Conservation (phyloP, 2,888 invertebrate species). For the Agonum fuliginosum region DNA sequence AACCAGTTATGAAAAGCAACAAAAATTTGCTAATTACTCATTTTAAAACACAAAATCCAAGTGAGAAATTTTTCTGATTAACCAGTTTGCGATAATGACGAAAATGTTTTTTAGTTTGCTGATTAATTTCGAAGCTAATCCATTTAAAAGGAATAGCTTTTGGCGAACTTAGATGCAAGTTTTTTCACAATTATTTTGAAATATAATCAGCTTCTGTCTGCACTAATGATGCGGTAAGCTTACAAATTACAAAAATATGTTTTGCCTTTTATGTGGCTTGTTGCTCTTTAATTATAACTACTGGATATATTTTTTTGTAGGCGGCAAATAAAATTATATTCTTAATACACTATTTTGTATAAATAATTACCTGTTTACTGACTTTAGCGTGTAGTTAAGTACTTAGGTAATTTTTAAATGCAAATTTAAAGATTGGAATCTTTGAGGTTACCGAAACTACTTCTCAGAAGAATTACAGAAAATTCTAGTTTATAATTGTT, state of each 20-base stretch:
- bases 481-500: too few relatives aligned
- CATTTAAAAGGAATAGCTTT: slow-evolving; percentile 1
- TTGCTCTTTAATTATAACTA: slow-evolving; percentile 2
- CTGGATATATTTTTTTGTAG: not conserved
- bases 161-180: not conserved
- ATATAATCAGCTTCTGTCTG: slow-evolving; percentile 20
- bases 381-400: not conserved
- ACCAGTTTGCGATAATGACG: slow-evolving; percentile 10
- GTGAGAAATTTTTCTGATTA: slow-evolving; percentile 28
- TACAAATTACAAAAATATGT: slow-evolving; percentile 27
- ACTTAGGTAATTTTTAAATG: slow-evolving; percentile 2
- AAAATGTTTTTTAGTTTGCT: slow-evolving; percentile 1
- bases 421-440: slow-evolving; percentile 20
- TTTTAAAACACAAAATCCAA: slow-evolving; percentile 1
- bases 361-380: slow-evolving; percentile 8
- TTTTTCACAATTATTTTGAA: not conserved
- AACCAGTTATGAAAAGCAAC: slow-evolving; percentile 27
- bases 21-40: slow-evolving; percentile 36
- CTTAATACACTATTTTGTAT: not conserved
- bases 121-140: slow-evolving; percentile 35
- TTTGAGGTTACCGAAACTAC: slow-evolving; percentile 9
- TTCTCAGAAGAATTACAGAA: not conserved
- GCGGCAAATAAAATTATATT: not conserved
- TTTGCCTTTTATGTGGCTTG: slow-evolving; percentile 19
- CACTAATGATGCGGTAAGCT: slow-evolving; percentile 3